Evolutionary conservation across 2,888 invertebrate species (phyloP).

Genomic region (Cheilosia vulpina): DNA sequence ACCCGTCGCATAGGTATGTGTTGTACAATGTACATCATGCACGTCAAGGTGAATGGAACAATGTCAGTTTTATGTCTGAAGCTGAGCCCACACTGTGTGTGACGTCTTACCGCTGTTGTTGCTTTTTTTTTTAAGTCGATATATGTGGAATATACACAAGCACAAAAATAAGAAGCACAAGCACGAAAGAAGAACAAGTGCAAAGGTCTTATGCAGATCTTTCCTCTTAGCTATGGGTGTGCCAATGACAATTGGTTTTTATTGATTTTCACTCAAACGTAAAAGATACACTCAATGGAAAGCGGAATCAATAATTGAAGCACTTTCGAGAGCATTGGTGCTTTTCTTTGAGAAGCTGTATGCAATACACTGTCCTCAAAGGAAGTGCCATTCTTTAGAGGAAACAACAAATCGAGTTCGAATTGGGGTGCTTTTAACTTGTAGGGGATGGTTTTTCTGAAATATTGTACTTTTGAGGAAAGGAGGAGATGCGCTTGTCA

Average conservation of each 20-base stretch:
- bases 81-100: constrained; percentile 5
- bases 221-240: constrained; percentile 11
- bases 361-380: constrained; percentile 52
- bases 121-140: constrained; percentile 8
- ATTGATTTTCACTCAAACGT: constrained; percentile 53
- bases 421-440: constrained; percentile 38
- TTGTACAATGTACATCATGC: not conserved
- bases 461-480: not conserved
- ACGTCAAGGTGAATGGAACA: constrained; percentile 44
- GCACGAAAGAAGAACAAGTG: constrained; percentile 3
- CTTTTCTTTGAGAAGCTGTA: constrained; percentile 32
- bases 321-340: constrained; percentile 33
- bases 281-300: constrained; percentile 50
- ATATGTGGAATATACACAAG: constrained; percentile 25
- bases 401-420: constrained; percentile 48
- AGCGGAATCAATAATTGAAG: constrained; percentile 47
- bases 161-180: constrained; percentile 13
- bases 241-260: constrained; percentile 48
- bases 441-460: not conserved
- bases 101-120: constrained; percentile 3
- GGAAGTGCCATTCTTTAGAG: constrained; percentile 45
- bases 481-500: no score
- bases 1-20: not conserved
- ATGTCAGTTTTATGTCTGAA: constrained; percentile 41
- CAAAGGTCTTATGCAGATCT: constrained; percentile 43